phyloP scores from a whole-genome alignment of 2,113 vertebrate species.

The Cyanoderma ruficeps region DNA sequence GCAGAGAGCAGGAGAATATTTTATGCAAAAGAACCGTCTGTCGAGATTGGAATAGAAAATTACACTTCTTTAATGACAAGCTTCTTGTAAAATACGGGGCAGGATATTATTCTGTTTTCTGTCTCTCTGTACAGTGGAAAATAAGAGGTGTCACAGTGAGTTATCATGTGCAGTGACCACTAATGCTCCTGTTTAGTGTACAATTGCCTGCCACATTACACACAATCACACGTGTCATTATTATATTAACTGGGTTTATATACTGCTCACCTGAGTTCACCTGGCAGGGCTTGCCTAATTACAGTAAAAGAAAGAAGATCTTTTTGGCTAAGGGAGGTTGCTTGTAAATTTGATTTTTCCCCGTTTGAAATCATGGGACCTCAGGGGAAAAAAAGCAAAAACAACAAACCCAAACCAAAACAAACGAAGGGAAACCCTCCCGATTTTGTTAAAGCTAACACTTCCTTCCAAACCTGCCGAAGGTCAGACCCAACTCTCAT shows the following conservation, averaged over 20 bases:
- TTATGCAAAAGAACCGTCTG: slow-evolving; percentile 51
- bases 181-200: slow-evolving; percentile 43
- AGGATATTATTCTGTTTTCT: slow-evolving; percentile 39
- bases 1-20: slow-evolving; percentile 53
- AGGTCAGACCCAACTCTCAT: not conserved
- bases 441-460: not conserved
- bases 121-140: slow-evolving; percentile 51
- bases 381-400: not conserved
- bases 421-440: fast-evolving
- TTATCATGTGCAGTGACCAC: slow-evolving; percentile 65
- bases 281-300: not conserved
- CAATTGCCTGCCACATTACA: slow-evolving; percentile 48
- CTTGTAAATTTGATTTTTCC: not conserved
- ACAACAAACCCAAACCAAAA: not conserved
- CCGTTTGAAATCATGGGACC: not conserved
- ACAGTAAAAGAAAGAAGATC: not conserved
- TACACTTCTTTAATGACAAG: slow-evolving; percentile 30
- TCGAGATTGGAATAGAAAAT: slow-evolving; percentile 53
- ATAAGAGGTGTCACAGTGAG: slow-evolving; percentile 64
- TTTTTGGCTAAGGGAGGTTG: not conserved
- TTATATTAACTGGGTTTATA: slow-evolving; percentile 36
- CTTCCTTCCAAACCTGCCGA: not conserved
- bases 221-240: slow-evolving; percentile 27
- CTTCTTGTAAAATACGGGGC: slow-evolving; percentile 52
- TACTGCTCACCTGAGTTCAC: slow-evolving; percentile 47